phyloP scores from a whole-genome alignment of 2,888 invertebrate genomes.

The Leptinotarsa tumamoca region DNA sequence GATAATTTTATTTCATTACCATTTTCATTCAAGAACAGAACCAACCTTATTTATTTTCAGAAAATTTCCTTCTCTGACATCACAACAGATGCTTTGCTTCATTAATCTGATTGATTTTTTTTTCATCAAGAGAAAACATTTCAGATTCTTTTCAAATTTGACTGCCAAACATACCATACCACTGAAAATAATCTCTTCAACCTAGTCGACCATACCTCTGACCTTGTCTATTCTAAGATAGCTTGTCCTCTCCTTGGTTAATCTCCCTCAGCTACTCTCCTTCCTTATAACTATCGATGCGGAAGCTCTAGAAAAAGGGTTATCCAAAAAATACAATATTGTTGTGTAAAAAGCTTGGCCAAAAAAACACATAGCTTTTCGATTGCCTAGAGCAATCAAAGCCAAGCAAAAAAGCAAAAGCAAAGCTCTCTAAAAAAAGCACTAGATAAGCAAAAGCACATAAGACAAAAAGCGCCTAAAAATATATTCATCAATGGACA shows the following conservation, averaged over 20 bases:
- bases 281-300: constrained; percentile 54
- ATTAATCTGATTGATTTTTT: too few relatives aligned
- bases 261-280: constrained; percentile 38
- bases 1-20: too few relatives aligned
- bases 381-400: constrained; percentile 55
- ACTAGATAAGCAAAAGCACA: constrained; percentile 55
- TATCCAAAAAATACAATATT: constrained; percentile 62
- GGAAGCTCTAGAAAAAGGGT: constrained; percentile 67
- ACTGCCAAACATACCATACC: too few relatives aligned
- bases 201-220: constrained; percentile 16
- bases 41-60: too few relatives aligned
- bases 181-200: not conserved
- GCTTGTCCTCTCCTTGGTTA: constrained; percentile 23
- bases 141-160: too few relatives aligned
- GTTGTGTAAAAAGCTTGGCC: constrained; percentile 56
- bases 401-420: constrained; percentile 54
- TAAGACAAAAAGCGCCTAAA: constrained; percentile 47
- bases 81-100: too few relatives aligned
- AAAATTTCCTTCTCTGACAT: too few relatives aligned
- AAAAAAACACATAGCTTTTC: constrained; percentile 53
- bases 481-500: constrained; percentile 46
- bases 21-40: too few relatives aligned
- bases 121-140: too few relatives aligned
- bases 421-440: constrained; percentile 49
- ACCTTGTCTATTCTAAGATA: not conserved